Evolutionary conservation across 2,113 vertebrate species (phyloP).

Genomic region (Columba livia): DNA sequence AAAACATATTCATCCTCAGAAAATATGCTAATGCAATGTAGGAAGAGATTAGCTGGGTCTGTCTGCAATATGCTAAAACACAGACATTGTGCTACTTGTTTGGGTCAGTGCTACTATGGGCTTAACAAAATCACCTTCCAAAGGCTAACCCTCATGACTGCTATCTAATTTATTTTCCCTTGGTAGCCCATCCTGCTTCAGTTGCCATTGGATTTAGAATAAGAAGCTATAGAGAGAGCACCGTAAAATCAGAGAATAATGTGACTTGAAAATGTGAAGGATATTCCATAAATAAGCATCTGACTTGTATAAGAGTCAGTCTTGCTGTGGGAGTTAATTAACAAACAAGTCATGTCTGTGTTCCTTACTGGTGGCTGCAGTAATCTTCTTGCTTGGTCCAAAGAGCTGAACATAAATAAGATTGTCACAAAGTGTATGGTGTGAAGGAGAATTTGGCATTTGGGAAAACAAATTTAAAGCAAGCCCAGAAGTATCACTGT

Average conservation of each 20-base stretch:
- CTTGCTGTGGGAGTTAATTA: neutral
- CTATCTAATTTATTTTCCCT: neutral
- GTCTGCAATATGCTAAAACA: neutral
- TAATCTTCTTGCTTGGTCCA: conserved; percentile 53
- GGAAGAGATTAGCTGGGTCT: neutral
- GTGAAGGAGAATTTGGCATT: conserved; percentile 53
- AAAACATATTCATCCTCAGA: neutral
- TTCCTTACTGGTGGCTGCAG: conserved; percentile 33
- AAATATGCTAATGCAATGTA: neutral
- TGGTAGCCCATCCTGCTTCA: neutral
- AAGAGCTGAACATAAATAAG: conserved; percentile 36
- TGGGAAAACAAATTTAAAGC: conserved; percentile 62
- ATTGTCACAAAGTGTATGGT: neutral
- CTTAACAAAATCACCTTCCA: neutral
- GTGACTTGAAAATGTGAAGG: neutral
- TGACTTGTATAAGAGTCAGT: neutral
- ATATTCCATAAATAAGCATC: neutral
- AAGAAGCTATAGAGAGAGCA: neutral
- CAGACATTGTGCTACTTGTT: neutral
- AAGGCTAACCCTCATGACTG: neutral
- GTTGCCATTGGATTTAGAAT: neutral
- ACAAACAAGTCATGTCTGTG: conserved; percentile 6
- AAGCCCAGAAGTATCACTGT: conserved; percentile 2
- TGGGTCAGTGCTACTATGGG: neutral
- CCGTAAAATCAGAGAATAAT: neutral